A percentile compares a stretch with the other conserved stretches of the same genome.
phyloP scores from a whole-genome alignment of 2,888 invertebrate genomes.

The Sylvicola cinctus region DNA sequence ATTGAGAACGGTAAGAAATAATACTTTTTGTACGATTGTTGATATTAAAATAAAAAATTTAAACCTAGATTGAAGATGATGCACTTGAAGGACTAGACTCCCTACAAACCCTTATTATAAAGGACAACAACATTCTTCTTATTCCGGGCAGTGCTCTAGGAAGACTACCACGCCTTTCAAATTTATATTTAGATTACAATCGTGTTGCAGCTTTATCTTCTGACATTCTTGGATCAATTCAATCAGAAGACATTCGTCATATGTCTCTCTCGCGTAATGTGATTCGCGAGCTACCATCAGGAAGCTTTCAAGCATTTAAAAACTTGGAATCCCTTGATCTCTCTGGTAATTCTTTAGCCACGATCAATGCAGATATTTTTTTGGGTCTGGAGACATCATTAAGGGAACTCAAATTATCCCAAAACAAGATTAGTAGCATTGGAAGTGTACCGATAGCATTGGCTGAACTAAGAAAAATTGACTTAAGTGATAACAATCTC shows the following conservation, averaged over 20 bases:
- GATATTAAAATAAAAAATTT: background rate
- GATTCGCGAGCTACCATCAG: constrained; percentile 63
- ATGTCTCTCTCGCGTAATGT: constrained; percentile 66
- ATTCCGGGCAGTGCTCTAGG: constrained; percentile 69
- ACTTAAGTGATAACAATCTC: constrained; percentile 60
- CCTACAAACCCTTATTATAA: constrained; percentile 53
- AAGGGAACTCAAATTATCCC: constrained; percentile 46
- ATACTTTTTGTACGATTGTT: constrained; percentile 1
- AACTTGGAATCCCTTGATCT: constrained; percentile 49
- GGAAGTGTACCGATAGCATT: constrained; percentile 41
- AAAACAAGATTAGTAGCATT: constrained; percentile 49
- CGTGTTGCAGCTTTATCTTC: constrained; percentile 67
- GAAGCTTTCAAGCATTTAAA: constrained; percentile 60
- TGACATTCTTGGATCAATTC: constrained; percentile 50
- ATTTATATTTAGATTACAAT: constrained; percentile 66
- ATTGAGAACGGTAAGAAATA: constrained; percentile 51
- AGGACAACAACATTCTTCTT: constrained; percentile 72
- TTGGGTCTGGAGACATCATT: constrained; percentile 53
- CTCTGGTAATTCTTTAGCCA: constrained; percentile 55
- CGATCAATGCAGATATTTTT: constrained; percentile 52
- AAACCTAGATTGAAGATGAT: constrained; percentile 81
- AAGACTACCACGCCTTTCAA: constrained; percentile 49
- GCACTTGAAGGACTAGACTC: constrained; percentile 65
- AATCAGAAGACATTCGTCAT: constrained; percentile 44
- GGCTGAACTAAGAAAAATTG: constrained; percentile 42